phyloP scores from a whole-genome alignment of 2,113 vertebrate species.

The Macquaria australasica region DNA sequence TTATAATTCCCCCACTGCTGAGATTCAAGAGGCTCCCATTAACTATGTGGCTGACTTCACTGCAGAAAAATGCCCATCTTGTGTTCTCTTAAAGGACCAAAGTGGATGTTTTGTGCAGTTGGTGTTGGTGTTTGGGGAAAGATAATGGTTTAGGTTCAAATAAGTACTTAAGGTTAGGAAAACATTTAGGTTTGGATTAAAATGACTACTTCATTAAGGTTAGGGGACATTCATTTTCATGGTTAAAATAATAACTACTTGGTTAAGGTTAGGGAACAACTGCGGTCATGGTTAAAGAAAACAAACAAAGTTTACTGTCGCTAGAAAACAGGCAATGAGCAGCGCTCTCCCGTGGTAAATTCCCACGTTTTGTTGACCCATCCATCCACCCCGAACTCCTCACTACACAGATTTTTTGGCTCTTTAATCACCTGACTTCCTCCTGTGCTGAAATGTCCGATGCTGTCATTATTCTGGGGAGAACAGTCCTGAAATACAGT shows the following conservation, averaged over 20 bases:
- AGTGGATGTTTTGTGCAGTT: not conserved
- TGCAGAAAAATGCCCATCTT: slow-evolving; percentile 24
- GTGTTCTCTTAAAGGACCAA: not conserved
- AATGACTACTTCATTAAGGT: not conserved
- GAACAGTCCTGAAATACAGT: not conserved
- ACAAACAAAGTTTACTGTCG: not conserved
- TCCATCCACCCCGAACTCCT: no score
- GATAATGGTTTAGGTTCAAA: not conserved
- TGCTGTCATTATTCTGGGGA: not conserved
- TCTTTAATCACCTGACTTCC: not conserved
- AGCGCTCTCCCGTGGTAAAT: not conserved
- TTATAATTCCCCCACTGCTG: slow-evolving; percentile 50
- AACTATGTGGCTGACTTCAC: slow-evolving; percentile 20
- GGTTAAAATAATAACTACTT: not conserved
- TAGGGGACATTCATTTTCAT: not conserved
- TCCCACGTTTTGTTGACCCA: not conserved
- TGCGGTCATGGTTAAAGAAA: not conserved
- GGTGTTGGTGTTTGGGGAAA: not conserved
- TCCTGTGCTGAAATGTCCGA: not conserved
- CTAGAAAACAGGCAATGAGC: not conserved
- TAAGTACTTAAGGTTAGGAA: not conserved
- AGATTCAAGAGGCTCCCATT: slow-evolving; percentile 43
- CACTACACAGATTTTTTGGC: not conserved
- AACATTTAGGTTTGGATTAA: not conserved
- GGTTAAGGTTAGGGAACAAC: not conserved